phyloP scores from a whole-genome alignment of 2,113 vertebrate species.

The Axis porcinus region DNA sequence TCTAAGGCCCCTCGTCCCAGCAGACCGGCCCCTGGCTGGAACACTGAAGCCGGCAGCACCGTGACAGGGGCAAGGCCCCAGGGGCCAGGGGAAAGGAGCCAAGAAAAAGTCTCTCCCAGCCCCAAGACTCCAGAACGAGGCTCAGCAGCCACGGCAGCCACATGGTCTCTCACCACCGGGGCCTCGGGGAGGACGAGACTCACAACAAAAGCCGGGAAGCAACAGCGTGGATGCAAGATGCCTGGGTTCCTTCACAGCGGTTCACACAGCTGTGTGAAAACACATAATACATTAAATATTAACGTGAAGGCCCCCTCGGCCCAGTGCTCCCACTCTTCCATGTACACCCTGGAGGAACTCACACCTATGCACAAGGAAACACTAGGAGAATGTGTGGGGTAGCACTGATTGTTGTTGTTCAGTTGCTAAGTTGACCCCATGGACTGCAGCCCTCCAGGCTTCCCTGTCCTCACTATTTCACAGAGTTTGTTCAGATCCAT shows the following conservation, averaged over 20 bases:
- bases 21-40: neutral
- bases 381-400: neutral
- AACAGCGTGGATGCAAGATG: neutral
- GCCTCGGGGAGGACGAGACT: neutral
- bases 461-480: neutral
- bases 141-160: neutral
- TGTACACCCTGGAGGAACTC: neutral
- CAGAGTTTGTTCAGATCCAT: neutral
- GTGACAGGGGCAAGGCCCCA: neutral
- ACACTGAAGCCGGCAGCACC: neutral
- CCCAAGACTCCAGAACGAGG: neutral
- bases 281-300: neutral
- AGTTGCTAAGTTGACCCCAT: neutral
- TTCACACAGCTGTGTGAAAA: neutral
- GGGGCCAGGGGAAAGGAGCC: neutral
- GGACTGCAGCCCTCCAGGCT: neutral
- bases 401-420: neutral
- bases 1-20: neutral
- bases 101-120: constrained; percentile 33
- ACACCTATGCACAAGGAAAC: neutral
- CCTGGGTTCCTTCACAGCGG: neutral
- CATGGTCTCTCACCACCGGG: neutral
- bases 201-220: neutral
- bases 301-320: neutral
- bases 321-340: neutral